phyloP scores from a whole-genome alignment of 2,797 vertebrate species.

The Oryzias sinensis region DNA sequence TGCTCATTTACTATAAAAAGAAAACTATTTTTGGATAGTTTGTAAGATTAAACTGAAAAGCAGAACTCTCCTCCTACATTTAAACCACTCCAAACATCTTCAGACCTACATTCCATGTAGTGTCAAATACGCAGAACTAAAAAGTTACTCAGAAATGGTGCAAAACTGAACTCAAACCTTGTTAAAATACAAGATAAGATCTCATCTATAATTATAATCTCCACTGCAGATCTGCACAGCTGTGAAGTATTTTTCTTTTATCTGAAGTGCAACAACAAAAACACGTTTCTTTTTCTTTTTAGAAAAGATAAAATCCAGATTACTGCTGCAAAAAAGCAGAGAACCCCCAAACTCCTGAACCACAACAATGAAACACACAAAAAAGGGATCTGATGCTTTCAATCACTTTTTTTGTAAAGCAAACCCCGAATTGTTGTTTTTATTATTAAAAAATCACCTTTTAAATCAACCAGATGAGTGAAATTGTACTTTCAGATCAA shows the following conservation, averaged over 20 bases:
- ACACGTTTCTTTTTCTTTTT: background rate
- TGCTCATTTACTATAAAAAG: background rate
- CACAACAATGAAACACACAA: background rate
- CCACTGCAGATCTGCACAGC: background rate
- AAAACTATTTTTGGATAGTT: background rate
- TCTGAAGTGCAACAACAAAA: background rate
- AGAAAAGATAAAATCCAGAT: background rate
- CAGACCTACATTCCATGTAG: too few relatives aligned
- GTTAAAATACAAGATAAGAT: background rate
- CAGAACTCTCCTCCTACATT: too few relatives aligned
- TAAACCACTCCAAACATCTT: too few relatives aligned
- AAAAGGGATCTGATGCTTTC: slow-evolving; percentile 3
- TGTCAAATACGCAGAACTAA: background rate
- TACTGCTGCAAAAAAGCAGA: slow-evolving; percentile 10
- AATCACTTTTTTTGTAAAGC: background rate
- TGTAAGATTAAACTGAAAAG: too few relatives aligned
- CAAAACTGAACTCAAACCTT: background rate
- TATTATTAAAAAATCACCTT: background rate
- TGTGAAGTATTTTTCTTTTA: slow-evolving; percentile 1
- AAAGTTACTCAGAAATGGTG: background rate
- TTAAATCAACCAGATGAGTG: background rate
- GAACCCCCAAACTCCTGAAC: background rate
- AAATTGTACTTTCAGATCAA: background rate
- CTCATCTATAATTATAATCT: background rate
- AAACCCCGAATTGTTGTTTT: too few relatives aligned